Conservation (phyloP, 2,797 vertebrate species). For the Ceryle rudis region DNA sequence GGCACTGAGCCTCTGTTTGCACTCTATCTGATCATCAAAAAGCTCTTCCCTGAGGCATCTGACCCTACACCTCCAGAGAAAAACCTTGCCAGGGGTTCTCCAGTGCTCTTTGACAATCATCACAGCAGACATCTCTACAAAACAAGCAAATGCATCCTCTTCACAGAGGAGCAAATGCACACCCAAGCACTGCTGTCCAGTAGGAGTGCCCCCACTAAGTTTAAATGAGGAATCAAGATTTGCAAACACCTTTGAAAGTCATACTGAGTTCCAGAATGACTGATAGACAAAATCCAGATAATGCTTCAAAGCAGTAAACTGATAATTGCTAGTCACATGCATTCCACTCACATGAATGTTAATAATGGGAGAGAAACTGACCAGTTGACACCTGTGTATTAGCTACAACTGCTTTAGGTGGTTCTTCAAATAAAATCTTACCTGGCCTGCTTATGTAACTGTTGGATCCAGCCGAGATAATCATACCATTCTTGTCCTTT, state of each 20-base stretch:
- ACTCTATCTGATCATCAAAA: slow-evolving; percentile 86
- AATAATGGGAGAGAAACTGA: not conserved
- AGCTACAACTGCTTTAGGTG: not conserved
- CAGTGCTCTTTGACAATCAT: slow-evolving; percentile 85
- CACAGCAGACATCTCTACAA: slow-evolving; percentile 82
- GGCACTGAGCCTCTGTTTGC: slow-evolving; percentile 87
- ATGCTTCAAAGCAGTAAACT: not conserved
- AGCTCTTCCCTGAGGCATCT: slow-evolving; percentile 89
- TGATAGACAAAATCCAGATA: accelerated
- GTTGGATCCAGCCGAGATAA: slow-evolving; percentile 79
- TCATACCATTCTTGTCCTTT: slow-evolving; percentile 74
- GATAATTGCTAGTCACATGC: not conserved
- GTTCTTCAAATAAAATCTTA: slow-evolving; percentile 20
- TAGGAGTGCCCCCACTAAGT: not conserved
- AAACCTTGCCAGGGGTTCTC: slow-evolving; percentile 86
- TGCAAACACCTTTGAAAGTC: not conserved
- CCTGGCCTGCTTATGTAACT: slow-evolving; percentile 80
- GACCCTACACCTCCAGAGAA: slow-evolving; percentile 85
- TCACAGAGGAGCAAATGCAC: not conserved
- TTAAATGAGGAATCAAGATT: not conserved
- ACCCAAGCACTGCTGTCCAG: not conserved
- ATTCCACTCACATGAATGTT: not conserved
- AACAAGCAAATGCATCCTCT: not conserved
- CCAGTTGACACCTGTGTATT: not conserved
- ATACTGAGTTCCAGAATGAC: not conserved